Conservation (phyloP, 2,113 vertebrate genomes). For the Solea solea region DNA sequence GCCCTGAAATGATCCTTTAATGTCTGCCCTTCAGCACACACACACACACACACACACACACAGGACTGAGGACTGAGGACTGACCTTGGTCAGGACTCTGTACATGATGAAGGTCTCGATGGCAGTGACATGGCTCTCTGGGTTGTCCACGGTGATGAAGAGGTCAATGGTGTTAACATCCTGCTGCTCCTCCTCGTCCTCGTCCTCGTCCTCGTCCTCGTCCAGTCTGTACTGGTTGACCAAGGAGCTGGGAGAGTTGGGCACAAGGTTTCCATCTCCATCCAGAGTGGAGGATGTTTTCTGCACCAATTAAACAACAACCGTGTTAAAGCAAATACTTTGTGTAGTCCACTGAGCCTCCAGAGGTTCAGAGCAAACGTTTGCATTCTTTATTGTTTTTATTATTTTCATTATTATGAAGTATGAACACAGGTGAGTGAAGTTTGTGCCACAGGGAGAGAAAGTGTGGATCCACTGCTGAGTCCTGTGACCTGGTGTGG, state of each 20-base stretch:
- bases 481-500: too few relatives aligned
- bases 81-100: conserved; percentile 91
- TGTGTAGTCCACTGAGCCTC: too few relatives aligned
- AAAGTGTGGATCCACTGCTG: too few relatives aligned
- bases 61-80: too few relatives aligned
- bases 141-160: conserved; percentile 92
- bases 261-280: conserved; percentile 84
- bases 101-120: conserved; percentile 98
- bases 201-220: conserved; percentile 86
- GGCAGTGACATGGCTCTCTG: conserved; percentile 93
- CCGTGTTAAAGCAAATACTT: not conserved
- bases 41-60: too few relatives aligned
- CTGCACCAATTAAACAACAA: conserved; percentile 71
- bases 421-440: too few relatives aligned
- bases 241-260: conserved; percentile 91
- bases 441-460: too few relatives aligned
- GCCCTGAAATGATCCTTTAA: too few relatives aligned
- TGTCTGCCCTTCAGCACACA: too few relatives aligned
- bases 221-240: conserved; percentile 94
- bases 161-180: conserved; percentile 85
- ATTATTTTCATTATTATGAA: too few relatives aligned
- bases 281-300: conserved; percentile 85
- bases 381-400: too few relatives aligned
- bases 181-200: conserved; percentile 83
- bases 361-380: too few relatives aligned